phyloP scores from a whole-genome alignment of 1,140 invertebrate genomes.

The Wasmannia auropunctata region DNA sequence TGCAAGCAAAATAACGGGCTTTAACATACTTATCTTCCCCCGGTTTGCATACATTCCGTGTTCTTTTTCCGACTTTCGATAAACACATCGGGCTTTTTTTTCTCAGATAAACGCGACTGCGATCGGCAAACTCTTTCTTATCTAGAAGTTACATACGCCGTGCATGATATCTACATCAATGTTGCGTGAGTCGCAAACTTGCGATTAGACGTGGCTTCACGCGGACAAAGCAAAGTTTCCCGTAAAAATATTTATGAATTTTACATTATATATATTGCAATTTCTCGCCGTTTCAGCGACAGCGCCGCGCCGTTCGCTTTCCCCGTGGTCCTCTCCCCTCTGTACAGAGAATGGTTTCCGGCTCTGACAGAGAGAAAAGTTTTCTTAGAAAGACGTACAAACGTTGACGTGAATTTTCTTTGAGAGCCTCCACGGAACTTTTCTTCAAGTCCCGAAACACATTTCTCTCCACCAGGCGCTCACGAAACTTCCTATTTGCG shows the following conservation, averaged over 20 bases:
- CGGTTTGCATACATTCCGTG: conserved; percentile 6
- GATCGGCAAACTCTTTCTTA: neutral
- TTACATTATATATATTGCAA: conserved; percentile 26
- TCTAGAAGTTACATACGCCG: neutral
- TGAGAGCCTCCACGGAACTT: neutral
- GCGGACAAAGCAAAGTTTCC: neutral
- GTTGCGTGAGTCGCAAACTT: neutral
- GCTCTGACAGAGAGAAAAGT: neutral
- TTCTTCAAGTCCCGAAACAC: neutral
- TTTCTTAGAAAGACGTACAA: neutral
- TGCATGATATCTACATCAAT: neutral
- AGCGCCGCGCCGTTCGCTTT: neutral
- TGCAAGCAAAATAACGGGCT: neutral
- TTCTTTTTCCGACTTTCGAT: neutral
- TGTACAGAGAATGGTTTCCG: neutral
- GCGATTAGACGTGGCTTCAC: neutral
- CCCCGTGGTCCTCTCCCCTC: neutral
- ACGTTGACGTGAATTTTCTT: neutral
- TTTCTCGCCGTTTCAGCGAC: neutral
- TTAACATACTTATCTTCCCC: conserved; percentile 19
- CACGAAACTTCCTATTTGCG: neutral
- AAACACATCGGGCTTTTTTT: neutral
- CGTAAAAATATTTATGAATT: neutral
- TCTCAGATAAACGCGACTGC: neutral
- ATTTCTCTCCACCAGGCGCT: neutral